These are phyloP conservation scores for Ophion ventricosus DNA, from an alignment of 2,888 invertebrate genomes.

Conservation along the genomic window DNA sequence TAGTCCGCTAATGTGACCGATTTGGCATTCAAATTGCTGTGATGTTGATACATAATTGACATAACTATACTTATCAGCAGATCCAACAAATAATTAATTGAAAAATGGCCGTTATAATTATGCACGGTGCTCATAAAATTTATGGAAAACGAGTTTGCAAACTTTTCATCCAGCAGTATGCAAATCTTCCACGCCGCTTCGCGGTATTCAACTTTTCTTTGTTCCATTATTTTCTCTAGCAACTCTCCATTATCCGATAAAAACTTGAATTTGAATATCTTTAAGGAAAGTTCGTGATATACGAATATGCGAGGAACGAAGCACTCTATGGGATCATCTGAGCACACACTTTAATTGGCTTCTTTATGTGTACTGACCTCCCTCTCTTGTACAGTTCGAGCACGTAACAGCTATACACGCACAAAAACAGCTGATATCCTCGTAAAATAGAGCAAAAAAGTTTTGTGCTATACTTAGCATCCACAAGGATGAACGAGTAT, in stretches of 20 bases:
- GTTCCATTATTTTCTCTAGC: background rate
- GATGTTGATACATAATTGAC: background rate
- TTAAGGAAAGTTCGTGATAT: conserved; percentile 4
- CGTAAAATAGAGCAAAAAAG: conserved; percentile 45
- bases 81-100: background rate
- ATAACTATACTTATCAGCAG: background rate
- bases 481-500: background rate
- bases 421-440: conserved; percentile 1
- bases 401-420: conserved; percentile 19
- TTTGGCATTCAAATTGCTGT: background rate
- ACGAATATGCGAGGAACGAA: background rate
- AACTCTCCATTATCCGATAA: background rate
- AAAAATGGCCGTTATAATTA: background rate
- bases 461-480: conserved; percentile 3
- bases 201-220: background rate
- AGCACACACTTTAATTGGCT: conserved; percentile 57
- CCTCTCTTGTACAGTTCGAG: conserved; percentile 15
- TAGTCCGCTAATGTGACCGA: background rate
- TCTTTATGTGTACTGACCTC: conserved; percentile 39
- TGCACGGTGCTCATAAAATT: background rate
- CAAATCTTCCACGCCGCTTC: background rate
- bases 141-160: background rate
- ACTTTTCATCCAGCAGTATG: background rate
- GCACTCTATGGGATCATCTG: conserved; percentile 38
- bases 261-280: background rate